phyloP scores from a whole-genome alignment of 2,113 vertebrate species.

The Corynorhinus townsendii region DNA sequence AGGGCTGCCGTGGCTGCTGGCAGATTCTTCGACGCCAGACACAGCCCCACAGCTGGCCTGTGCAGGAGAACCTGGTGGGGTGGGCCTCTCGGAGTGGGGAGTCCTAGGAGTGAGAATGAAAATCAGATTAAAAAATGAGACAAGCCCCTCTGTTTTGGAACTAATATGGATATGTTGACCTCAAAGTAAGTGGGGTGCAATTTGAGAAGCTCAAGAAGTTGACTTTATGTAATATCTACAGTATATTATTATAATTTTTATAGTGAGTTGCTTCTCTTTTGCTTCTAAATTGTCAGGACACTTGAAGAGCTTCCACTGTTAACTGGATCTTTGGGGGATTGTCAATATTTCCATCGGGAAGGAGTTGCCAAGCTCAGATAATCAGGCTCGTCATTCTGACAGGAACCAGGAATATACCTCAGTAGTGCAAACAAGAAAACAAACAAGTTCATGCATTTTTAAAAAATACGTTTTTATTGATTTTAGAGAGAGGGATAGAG shows the following conservation, averaged over 20 bases:
- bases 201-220: neutral
- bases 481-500: too few relatives aligned
- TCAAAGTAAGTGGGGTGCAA: neutral
- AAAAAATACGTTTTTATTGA: too few relatives aligned
- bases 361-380: neutral
- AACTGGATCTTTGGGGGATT: neutral
- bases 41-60: neutral
- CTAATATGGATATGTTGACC: neutral
- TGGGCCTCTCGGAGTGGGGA: neutral
- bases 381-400: neutral
- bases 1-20: neutral
- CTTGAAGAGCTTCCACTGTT: neutral
- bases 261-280: neutral
- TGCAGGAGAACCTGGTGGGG: neutral
- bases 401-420: neutral
- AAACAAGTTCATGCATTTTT: neutral
- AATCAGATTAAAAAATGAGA: neutral
- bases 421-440: neutral
- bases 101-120: neutral
- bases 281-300: neutral
- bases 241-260: neutral
- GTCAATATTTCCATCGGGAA: neutral
- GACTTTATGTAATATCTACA: neutral
- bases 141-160: neutral
- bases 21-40: neutral